These are phyloP conservation scores for Ethmia dodecea DNA, from an alignment of 2,888 invertebrate species.

Conservation along the genomic window DNA sequence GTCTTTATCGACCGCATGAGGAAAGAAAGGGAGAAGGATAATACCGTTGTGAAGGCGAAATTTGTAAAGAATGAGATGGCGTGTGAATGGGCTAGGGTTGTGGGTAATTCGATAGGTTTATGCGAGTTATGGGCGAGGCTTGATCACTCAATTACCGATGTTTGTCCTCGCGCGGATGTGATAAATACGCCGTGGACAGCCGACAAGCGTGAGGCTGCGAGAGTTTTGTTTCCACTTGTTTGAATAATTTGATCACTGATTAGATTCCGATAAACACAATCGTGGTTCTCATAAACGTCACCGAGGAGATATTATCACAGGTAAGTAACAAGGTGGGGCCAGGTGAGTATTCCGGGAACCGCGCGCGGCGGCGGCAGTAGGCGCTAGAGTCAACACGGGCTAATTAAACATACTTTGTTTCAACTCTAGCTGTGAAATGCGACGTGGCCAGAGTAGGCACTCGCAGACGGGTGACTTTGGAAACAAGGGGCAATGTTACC, in stretches of 20 bases:
- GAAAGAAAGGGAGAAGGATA: slow-evolving; percentile 24
- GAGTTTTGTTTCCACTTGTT: too few relatives aligned
- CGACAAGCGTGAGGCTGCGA: slow-evolving; percentile 4
- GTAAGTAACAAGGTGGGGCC: too few relatives aligned
- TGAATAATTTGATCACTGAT: too few relatives aligned
- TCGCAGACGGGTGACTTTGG: not conserved
- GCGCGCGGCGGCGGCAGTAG: slow-evolving; percentile 25
- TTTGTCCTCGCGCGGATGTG: slow-evolving; percentile 57
- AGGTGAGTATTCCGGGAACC: slow-evolving; percentile 47
- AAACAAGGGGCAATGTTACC: too few relatives aligned
- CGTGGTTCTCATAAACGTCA: too few relatives aligned
- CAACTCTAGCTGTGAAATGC: not conserved
- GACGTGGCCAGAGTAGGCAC: not conserved
- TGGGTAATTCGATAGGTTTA: slow-evolving; percentile 60
- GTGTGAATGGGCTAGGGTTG: slow-evolving; percentile 37
- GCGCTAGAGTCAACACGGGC: slow-evolving; percentile 41
- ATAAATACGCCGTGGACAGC: slow-evolving; percentile 48
- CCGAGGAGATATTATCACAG: too few relatives aligned
- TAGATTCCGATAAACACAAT: too few relatives aligned
- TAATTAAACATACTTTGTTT: slow-evolving; percentile 45
- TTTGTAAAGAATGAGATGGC: slow-evolving; percentile 29
- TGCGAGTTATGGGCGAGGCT: slow-evolving; percentile 51
- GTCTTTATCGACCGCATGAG: slow-evolving; percentile 22
- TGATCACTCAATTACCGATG: slow-evolving; percentile 71
- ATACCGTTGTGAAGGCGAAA: slow-evolving; percentile 33